A percentile compares a stretch with the other conserved stretches of the same genome.
Evolutionary conservation across 2,888 invertebrate genomes (phyloP).

Genomic region (Chaetoderma sp.): DNA sequence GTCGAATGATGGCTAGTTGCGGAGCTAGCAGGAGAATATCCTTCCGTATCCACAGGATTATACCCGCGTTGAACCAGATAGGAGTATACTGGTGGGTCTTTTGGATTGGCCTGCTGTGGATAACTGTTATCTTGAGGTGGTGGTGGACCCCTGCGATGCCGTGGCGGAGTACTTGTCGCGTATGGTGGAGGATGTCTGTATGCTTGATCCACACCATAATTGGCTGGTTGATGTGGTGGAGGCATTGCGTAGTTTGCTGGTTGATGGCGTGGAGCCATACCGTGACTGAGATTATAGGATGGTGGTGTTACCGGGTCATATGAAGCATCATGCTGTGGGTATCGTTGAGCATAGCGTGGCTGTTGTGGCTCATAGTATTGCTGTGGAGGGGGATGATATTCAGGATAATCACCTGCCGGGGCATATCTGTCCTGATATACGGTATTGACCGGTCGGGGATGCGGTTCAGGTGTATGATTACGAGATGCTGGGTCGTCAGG

Average conservation of each 20-base stretch:
- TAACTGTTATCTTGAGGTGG: constrained; percentile 14
- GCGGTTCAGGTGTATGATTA: too few relatives aligned
- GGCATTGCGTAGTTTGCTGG: too few relatives aligned
- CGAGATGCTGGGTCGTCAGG: constrained; percentile 3
- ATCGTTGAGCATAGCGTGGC: too few relatives aligned
- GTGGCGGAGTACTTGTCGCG: constrained; percentile 27
- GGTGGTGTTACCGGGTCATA: too few relatives aligned
- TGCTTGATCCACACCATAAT: constrained; percentile 14
- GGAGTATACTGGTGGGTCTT: constrained; percentile 47
- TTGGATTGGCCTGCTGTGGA: not conserved
- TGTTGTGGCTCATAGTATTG: too few relatives aligned
- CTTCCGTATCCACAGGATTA: constrained; percentile 41
- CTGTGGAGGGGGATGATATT: constrained; percentile 22
- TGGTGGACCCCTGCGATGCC: constrained; percentile 44
- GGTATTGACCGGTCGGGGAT: not conserved
- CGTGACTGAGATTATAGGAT: too few relatives aligned
- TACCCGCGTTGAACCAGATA: constrained; percentile 58
- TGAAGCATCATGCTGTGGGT: too few relatives aligned
- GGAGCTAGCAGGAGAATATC: constrained; percentile 35
- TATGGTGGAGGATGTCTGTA: constrained; percentile 15
- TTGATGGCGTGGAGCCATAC: too few relatives aligned
- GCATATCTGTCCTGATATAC: constrained; percentile 16
- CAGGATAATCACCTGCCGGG: constrained; percentile 17
- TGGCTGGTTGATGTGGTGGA: constrained; percentile 18
- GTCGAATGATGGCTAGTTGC: not conserved